Percentiles rank a stretch among this genome's conserved stretches.
Evolutionary conservation across 2,113 vertebrate genomes (phyloP).

Genomic region (Bolborhynchus lineola): DNA sequence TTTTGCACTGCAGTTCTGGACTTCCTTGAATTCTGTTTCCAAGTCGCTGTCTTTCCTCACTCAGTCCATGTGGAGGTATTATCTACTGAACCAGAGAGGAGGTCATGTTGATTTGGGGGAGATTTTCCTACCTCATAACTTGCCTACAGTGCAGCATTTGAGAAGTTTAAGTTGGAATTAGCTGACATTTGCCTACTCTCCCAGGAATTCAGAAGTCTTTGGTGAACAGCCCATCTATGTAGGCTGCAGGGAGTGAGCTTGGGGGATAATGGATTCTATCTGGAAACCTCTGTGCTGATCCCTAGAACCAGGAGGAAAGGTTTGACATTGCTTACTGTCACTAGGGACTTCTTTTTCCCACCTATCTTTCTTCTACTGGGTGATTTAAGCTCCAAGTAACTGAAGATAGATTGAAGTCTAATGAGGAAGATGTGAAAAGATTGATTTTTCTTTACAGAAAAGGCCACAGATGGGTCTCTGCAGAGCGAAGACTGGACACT

Average conservation of each 20-base stretch:
- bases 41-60: not conserved
- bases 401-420: not conserved
- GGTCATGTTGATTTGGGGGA: not conserved
- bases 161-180: constrained; percentile 37
- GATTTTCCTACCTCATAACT: not conserved
- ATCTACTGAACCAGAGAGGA: not conserved
- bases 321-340: not conserved
- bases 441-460: constrained; percentile 80
- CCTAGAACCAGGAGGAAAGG: not conserved
- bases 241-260: not conserved
- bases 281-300: constrained; percentile 9
- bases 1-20: not conserved
- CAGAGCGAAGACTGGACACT: constrained; percentile 97
- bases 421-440: constrained; percentile 28
- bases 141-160: not conserved
- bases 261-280: constrained; percentile 25
- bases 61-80: not conserved
- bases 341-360: not conserved
- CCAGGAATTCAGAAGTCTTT: constrained; percentile 5
- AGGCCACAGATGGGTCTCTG: constrained; percentile 95
- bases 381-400: not conserved
- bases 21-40: not conserved
- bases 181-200: constrained; percentile 29
- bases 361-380: not conserved
- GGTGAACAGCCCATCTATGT: not conserved